Base-by-base conservation (phyloP, 2,888 invertebrate genomes). In the Amphimallon solstitiale region DNA sequence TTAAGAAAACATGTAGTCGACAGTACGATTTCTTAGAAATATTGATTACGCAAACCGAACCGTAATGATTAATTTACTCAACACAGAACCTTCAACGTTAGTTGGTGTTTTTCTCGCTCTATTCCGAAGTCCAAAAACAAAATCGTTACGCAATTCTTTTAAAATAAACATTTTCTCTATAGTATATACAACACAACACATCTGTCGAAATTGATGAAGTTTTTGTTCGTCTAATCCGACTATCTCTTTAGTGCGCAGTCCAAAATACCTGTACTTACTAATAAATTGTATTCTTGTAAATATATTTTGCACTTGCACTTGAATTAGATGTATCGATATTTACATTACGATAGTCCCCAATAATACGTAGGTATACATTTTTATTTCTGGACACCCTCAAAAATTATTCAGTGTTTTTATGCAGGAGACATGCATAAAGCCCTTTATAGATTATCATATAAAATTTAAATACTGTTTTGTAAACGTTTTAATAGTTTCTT, bases 81-180 rank as follows among this genome's bases (percentile, higher is more conserved):
- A 51, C 51, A 51, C 35, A 51, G 2, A 35, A n/a, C n/a, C n/a
- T 51, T 35, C 14, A 59, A 59, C 29, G 23, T 43, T 59, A 45
- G 56, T 59, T 59, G 43, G 43, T 43, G 56, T 43, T 56, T 51
- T 56, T 56, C 56, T 56, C 56, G 56, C 12, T 29, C 29, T 29
- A 29, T 29, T 59, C 56, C 29, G 43, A 59, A 43, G 56, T 59
- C 56, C 56, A 17, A 59, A 29, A 59, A 43, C 56, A 59, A 59
- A 59, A 59, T 59, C 40, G 29, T 59, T 59, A 43, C 56, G 56
- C 43, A 59, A 59, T 59, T 59, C 54, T 43, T 59, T 15, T 59
- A 43, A 45, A 59, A 59, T 59, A 59, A 59, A 59, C 45, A 59
- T 43, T 45, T 45, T 59, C 56, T 59, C 15, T 29, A 34, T 43